phyloP scores from a whole-genome alignment of 2,113 vertebrate genomes.

The Halcyon malimbica region DNA sequence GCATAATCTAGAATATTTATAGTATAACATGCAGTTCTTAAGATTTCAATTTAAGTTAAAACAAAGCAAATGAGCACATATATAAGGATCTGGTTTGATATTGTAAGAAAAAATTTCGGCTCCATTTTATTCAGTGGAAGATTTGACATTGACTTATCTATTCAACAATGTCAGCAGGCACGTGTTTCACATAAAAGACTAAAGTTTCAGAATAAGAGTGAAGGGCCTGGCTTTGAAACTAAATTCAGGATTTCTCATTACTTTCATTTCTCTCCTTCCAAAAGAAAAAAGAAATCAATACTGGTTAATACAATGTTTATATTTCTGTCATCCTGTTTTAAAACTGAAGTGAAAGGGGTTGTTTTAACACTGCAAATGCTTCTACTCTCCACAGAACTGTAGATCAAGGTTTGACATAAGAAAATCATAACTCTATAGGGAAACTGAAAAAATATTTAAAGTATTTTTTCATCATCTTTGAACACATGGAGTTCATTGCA shows the following conservation, averaged over 20 bases:
- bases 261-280: background rate
- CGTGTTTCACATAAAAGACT: background rate
- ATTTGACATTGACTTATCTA: background rate
- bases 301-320: slow-evolving; percentile 23
- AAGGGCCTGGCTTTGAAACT: background rate
- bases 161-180: background rate
- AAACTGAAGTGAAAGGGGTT: slow-evolving; percentile 13
- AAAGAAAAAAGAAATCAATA: slow-evolving; percentile 32
- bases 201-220: slow-evolving; percentile 9
- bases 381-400: background rate
- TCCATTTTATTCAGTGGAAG: background rate
- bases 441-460: slow-evolving; percentile 47
- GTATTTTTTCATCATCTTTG: slow-evolving; percentile 54
- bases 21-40: background rate
- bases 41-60: slow-evolving; percentile 2
- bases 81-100: background rate
- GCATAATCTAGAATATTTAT: background rate
- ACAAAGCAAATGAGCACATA: background rate
- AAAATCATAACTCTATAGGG: slow-evolving; percentile 6
- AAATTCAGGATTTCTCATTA: slow-evolving; percentile 29
- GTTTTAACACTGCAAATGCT: slow-evolving; percentile 32
- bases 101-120: background rate
- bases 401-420: slow-evolving; percentile 46
- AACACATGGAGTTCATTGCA: slow-evolving; percentile 40
- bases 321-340: slow-evolving; percentile 43